Evolutionary conservation across 2,797 vertebrate genomes (phyloP).

Genomic region (Acanthornis magna): DNA sequence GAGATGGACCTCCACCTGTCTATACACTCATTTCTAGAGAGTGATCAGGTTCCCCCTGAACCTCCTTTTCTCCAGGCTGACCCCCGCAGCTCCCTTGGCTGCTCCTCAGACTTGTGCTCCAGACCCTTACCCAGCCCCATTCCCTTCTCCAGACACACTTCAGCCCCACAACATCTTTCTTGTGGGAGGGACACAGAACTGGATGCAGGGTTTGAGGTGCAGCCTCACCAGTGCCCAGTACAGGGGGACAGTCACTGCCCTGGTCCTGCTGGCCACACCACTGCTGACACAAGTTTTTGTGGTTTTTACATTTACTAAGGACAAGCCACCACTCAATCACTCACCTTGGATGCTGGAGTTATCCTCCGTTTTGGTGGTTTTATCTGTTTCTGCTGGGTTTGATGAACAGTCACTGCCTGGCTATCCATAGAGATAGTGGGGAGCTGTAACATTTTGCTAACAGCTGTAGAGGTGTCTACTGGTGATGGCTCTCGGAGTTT

Average conservation of each 20-base stretch:
- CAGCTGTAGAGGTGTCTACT: slow-evolving; percentile 61
- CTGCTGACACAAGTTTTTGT: not conserved
- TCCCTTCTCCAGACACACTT: rapidly evolving
- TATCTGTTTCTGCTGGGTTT: slow-evolving; percentile 86
- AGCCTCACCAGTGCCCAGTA: rapidly evolving
- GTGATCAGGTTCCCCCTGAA: not conserved
- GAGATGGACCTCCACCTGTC: rapidly evolving
- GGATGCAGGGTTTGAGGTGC: rapidly evolving
- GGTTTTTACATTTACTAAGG: not conserved
- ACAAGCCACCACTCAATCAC: not conserved
- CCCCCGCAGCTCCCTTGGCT: rapidly evolving
- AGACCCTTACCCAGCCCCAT: not conserved
- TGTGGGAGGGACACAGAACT: not conserved
- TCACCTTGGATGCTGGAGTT: slow-evolving; percentile 90
- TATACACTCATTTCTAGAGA: not conserved
- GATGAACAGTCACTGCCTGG: slow-evolving; percentile 74
- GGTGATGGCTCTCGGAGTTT: slow-evolving; percentile 76
- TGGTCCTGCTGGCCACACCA: not conserved
- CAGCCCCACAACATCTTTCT: not conserved
- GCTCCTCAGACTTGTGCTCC: not conserved
- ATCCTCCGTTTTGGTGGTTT: slow-evolving; percentile 91
- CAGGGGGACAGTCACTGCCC: rapidly evolving
- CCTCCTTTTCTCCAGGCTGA: not conserved
- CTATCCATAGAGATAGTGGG: slow-evolving; percentile 79
- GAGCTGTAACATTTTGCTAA: slow-evolving; percentile 81